A percentile compares a stretch with the other conserved stretches of the same genome.
Evolutionary conservation across 1,140 invertebrate genomes (phyloP).

Genomic region (Drosophila athabasca): DNA sequence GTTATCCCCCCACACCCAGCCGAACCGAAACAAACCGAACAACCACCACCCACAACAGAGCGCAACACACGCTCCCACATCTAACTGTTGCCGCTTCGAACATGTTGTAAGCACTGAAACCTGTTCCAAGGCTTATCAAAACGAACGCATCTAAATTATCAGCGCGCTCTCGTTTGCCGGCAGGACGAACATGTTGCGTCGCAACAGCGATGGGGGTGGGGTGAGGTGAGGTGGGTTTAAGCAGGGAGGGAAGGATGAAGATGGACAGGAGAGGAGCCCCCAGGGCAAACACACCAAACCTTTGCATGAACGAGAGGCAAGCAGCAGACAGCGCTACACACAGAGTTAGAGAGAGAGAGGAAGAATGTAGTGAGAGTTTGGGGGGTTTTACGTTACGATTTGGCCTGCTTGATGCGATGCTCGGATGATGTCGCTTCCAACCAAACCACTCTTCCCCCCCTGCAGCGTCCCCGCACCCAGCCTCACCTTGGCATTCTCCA

Average conservation of each 20-base stretch:
- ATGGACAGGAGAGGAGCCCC: conserved; percentile 11
- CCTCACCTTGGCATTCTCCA: neutral
- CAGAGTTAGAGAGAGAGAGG: conserved; percentile 16
- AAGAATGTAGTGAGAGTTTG: conserved; percentile 8
- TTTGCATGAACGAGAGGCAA: conserved; percentile 17
- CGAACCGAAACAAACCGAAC: neutral
- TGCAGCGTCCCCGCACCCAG: neutral
- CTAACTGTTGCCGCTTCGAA: conserved; percentile 64
- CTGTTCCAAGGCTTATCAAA: conserved; percentile 74
- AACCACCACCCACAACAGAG: conserved; percentile 11
- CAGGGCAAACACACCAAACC: conserved; percentile 44
- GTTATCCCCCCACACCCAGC: conserved; percentile 10
- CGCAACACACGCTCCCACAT: conserved; percentile 4
- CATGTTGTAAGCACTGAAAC: conserved; percentile 68
- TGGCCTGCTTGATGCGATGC: conserved; percentile 39
- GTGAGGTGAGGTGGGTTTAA: neutral
- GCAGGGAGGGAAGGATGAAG: neutral
- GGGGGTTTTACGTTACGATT: conserved; percentile 37
- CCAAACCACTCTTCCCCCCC: conserved; percentile 16
- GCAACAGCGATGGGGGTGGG: neutral
- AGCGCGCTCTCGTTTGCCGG: conserved; percentile 53
- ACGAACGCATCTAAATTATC: conserved; percentile 73
- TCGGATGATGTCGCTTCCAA: conserved; percentile 46
- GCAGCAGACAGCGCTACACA: conserved; percentile 12
- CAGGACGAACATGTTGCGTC: conserved; percentile 75